Evolutionary conservation across 2,797 vertebrate species (phyloP).

Genomic region (Acanthurus tractus): DNA sequence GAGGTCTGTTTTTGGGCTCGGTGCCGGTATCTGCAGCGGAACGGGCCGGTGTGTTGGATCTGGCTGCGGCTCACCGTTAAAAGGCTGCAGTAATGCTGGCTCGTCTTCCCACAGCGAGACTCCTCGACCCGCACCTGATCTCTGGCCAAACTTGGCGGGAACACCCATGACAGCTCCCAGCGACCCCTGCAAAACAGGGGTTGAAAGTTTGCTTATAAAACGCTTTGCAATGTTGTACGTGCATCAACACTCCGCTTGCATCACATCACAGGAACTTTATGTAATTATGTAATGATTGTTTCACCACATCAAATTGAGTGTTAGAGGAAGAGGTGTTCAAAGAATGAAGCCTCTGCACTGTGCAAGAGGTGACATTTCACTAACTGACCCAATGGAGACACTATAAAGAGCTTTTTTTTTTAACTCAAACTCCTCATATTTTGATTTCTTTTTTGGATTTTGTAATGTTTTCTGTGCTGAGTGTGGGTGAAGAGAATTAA

Average conservation of each 20-base stretch:
- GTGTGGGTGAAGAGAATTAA: too few relatives aligned
- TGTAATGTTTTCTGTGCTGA: neutral
- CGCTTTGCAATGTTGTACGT: neutral
- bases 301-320: neutral
- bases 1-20: constrained; percentile 81
- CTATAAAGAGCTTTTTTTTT: neutral
- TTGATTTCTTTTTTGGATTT: neutral
- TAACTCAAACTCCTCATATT: neutral
- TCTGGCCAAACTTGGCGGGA: constrained; percentile 85
- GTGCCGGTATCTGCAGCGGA: constrained; percentile 89
- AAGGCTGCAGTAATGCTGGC: constrained; percentile 89
- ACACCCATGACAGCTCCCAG: constrained; percentile 90
- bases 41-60: constrained; percentile 91
- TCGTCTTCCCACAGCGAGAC: constrained; percentile 87
- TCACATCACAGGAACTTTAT: constrained; percentile 3
- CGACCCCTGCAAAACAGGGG: constrained; percentile 86
- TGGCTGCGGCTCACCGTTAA: constrained; percentile 86
- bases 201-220: constrained; percentile 8
- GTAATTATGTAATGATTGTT: constrained; percentile 16
- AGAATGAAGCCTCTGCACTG: neutral
- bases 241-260: neutral
- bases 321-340: neutral
- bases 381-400: neutral
- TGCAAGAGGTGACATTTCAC: neutral
- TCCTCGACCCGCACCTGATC: constrained; percentile 85